phyloP scores from a whole-genome alignment of 2,113 vertebrate genomes.

The Telmatochromis sp. region DNA sequence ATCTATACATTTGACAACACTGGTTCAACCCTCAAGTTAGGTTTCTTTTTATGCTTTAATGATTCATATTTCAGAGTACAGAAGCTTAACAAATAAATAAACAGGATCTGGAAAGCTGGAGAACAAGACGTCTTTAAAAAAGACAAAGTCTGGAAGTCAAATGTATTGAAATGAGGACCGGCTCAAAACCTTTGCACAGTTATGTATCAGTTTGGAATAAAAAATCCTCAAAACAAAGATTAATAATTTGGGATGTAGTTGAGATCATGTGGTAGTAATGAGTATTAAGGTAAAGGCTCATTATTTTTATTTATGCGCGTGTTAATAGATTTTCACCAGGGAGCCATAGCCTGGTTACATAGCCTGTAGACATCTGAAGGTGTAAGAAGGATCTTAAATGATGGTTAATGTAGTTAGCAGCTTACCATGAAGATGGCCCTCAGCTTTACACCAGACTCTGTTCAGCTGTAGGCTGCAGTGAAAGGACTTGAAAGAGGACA shows the following conservation, averaged over 20 bases:
- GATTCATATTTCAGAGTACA: neutral
- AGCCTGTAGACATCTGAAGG: too few relatives aligned
- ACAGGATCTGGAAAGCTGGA: neutral
- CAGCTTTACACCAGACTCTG: neutral
- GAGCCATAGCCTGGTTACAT: neutral
- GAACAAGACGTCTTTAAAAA: neutral
- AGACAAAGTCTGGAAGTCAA: neutral
- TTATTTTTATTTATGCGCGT: neutral
- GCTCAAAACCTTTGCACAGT: neutral
- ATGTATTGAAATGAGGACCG: neutral
- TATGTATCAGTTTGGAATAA: neutral
- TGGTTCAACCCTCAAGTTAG: neutral
- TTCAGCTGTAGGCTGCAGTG: neutral
- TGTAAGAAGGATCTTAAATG: too few relatives aligned
- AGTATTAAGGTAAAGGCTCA: neutral
- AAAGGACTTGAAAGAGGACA: neutral
- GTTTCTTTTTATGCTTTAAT: neutral
- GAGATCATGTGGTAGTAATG: too few relatives aligned
- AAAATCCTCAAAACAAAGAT: neutral
- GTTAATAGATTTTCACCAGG: neutral
- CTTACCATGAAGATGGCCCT: neutral
- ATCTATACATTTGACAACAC: rapidly evolving
- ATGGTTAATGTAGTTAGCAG: too few relatives aligned
- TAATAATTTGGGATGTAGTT: neutral
- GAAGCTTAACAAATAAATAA: neutral